phyloP scores from a whole-genome alignment of 2,797 vertebrate genomes.

The Pseudomugil tenellus region DNA sequence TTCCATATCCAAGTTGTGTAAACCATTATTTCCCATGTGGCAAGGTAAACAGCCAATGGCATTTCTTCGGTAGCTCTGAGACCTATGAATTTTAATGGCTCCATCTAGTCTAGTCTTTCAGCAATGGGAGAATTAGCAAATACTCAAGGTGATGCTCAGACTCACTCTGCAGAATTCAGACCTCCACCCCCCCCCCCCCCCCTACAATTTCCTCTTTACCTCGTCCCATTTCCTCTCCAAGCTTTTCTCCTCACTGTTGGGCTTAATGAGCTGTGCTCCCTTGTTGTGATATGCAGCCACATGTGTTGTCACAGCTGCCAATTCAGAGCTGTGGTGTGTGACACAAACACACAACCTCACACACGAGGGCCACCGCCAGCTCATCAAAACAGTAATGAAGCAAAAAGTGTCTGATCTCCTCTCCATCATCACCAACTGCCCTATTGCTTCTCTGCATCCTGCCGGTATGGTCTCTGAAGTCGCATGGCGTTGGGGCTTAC shows the following conservation, averaged over 20 bases:
- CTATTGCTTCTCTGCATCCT: slow-evolving; percentile 20
- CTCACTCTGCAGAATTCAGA: slow-evolving; percentile 52
- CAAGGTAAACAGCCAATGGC: slow-evolving; percentile 67
- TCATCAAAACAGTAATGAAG: slow-evolving; percentile 61
- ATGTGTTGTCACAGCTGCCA: slow-evolving; percentile 64
- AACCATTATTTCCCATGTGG: slow-evolving; percentile 70
- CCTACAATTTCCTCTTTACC: slow-evolving; percentile 21
- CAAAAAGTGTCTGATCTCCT: slow-evolving; percentile 38
- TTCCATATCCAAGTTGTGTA: slow-evolving; percentile 74
- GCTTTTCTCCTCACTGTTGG: slow-evolving; percentile 38
- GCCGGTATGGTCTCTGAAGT: slow-evolving; percentile 43
- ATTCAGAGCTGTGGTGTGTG: slow-evolving; percentile 22
- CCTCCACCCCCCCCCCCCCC: too few relatives aligned
- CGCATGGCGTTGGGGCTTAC: slow-evolving; percentile 4
- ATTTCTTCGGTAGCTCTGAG: slow-evolving; percentile 51
- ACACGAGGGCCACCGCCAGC: slow-evolving; percentile 44
- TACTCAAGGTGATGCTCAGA: slow-evolving; percentile 47
- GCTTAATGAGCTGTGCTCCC: slow-evolving; percentile 70
- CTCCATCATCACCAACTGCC: slow-evolving; percentile 2
- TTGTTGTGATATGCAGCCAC: slow-evolving; percentile 57
- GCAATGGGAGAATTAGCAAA: slow-evolving; percentile 59
- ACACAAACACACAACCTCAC: slow-evolving; percentile 33
- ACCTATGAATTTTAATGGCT: slow-evolving; percentile 64
- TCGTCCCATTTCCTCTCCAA: slow-evolving; percentile 12
- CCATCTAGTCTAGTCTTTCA: slow-evolving; percentile 37